Percentiles rank a stretch among this genome's conserved stretches.
phyloP scores from a whole-genome alignment of 1,140 invertebrate genomes.

The Hyles vespertilio region DNA sequence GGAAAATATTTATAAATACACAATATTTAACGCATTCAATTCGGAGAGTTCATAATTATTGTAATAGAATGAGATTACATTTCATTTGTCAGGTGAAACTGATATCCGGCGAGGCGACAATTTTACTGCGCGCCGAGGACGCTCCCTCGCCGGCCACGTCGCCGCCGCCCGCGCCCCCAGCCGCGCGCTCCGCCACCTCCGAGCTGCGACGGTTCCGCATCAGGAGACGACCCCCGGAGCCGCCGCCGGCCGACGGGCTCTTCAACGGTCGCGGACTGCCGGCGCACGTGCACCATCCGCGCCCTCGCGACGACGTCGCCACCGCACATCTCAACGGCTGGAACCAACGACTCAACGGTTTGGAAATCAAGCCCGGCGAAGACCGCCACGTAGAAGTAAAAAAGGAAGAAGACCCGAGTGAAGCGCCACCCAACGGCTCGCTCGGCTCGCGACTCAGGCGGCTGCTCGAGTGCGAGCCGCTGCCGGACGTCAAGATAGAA shows the following conservation, averaged over 20 bases:
- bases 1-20: background rate
- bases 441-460: constrained; percentile 25
- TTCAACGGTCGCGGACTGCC: constrained; percentile 23
- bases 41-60: background rate
- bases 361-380: constrained; percentile 14
- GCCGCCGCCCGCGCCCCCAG: constrained; percentile 20
- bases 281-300: too few relatives aligned
- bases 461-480: constrained; percentile 25
- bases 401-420: constrained; percentile 16
- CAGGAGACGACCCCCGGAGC: constrained; percentile 9
- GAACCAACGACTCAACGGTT: constrained; percentile 17
- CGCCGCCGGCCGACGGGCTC: constrained; percentile 16
- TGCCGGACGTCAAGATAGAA: constrained; percentile 7
- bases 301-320: too few relatives aligned
- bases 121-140: constrained; percentile 50
- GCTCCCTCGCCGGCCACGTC: constrained; percentile 34
- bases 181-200: constrained; percentile 15
- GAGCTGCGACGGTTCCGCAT: constrained; percentile 28
- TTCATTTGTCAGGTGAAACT: constrained; percentile 35
- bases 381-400: constrained; percentile 3
- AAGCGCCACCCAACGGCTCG: constrained; percentile 4
- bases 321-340: too few relatives aligned
- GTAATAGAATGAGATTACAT: background rate
- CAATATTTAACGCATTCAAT: background rate
- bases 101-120: constrained; percentile 42